A percentile compares a stretch with the other conserved stretches of the same genome.
phyloP scores from a whole-genome alignment of 2,113 vertebrate genomes.

The Labeo rohita region DNA sequence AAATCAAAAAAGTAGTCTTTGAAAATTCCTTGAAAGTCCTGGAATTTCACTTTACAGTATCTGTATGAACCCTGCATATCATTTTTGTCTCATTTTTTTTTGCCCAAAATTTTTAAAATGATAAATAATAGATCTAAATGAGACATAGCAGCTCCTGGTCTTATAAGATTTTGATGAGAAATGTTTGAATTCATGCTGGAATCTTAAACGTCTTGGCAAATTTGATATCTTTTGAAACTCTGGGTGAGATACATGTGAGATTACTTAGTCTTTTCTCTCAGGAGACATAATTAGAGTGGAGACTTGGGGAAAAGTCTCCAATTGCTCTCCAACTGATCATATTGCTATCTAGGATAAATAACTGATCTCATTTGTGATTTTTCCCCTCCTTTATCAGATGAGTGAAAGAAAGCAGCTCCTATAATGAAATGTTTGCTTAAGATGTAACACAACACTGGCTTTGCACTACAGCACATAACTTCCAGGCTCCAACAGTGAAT shows the following conservation, averaged over 20 bases:
- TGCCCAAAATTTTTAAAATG: no score
- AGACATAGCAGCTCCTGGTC: not conserved
- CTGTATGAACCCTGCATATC: no score
- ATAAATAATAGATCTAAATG: not conserved
- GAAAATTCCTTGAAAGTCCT: no score
- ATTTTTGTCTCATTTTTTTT: no score
- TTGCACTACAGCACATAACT: not conserved
- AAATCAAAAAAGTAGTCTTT: no score
- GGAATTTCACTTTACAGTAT: no score
- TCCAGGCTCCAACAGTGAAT: not conserved
- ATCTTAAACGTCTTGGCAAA: not conserved
- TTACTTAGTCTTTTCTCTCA: not conserved
- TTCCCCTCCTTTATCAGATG: not conserved
- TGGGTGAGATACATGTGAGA: not conserved
- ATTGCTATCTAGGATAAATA: not conserved
- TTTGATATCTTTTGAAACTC: not conserved
- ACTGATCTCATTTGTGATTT: not conserved
- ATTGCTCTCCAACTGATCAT: not conserved
- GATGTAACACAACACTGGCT: not conserved
- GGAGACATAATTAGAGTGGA: not conserved
- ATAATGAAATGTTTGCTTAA: constrained; percentile 20
- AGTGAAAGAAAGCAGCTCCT: not conserved
- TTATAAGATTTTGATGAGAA: not conserved
- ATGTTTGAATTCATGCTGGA: not conserved
- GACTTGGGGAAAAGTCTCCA: not conserved